phyloP scores from a whole-genome alignment of 2,888 invertebrate species.

The Melanargia galathea region DNA sequence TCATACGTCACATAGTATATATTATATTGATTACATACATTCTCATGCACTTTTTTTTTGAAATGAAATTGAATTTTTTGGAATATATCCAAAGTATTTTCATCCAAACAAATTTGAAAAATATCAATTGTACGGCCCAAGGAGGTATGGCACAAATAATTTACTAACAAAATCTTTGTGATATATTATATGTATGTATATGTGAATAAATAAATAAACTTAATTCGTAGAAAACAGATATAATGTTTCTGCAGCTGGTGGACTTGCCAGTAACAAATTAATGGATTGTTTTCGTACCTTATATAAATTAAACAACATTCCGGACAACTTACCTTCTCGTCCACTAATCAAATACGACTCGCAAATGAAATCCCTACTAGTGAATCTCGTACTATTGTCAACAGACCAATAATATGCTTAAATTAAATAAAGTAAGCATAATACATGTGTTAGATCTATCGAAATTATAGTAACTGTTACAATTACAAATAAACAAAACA shows the following conservation, averaged over 20 bases:
- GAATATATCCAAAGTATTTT: too few species aligned
- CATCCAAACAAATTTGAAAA: not conserved
- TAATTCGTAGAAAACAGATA: not conserved
- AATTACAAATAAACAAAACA: not conserved
- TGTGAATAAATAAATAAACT: not conserved
- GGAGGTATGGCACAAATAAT: slow-evolving; percentile 65
- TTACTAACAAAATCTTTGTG: slow-evolving; percentile 51
- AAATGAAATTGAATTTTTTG: too few species aligned
- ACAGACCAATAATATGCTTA: not conserved
- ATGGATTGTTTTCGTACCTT: not conserved
- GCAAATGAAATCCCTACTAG: too few species aligned
- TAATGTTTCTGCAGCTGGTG: not conserved
- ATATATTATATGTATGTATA: slow-evolving; percentile 43
- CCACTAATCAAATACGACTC: too few species aligned
- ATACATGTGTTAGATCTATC: slow-evolving; percentile 9
- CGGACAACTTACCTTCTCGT: too few species aligned
- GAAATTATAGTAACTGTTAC: not conserved
- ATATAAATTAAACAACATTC: too few species aligned
- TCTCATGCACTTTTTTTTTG: too few species aligned
- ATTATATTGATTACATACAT: too few species aligned
- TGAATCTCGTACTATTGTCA: too few species aligned
- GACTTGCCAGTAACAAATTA: not conserved
- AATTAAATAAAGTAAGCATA: slow-evolving; percentile 18
- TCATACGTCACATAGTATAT: too few species aligned
- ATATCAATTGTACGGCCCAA: slow-evolving; percentile 26